phyloP scores from a whole-genome alignment of 1,140 invertebrate species.

The Parapsyche elsis region DNA sequence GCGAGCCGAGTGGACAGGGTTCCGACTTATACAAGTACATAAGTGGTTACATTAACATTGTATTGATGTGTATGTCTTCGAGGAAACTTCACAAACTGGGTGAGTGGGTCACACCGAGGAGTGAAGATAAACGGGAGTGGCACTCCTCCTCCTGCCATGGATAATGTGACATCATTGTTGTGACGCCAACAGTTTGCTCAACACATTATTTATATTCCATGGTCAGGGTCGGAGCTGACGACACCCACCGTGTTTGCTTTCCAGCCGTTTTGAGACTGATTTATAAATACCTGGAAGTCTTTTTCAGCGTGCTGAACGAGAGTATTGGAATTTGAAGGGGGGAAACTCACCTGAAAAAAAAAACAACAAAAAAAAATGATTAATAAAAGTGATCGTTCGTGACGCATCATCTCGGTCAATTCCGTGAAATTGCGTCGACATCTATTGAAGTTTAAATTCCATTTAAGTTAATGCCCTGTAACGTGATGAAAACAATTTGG shows the following conservation, averaged over 20 bases:
- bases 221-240: conserved; percentile 48
- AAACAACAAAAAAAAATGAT: not conserved
- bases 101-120: not conserved
- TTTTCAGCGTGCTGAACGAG: not conserved
- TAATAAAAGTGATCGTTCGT: not conserved
- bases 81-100: not conserved
- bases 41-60: not conserved
- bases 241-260: not conserved
- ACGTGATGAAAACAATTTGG: not conserved
- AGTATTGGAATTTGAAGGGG: not conserved
- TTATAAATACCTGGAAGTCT: not conserved
- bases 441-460: not conserved
- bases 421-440: not conserved
- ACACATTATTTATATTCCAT: conserved; percentile 52
- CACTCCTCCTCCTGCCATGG: not conserved
- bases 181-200: conserved; percentile 32
- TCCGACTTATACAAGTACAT: not conserved
- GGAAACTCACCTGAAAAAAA: conserved; percentile 11
- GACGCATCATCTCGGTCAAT: not conserved
- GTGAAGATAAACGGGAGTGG: not conserved
- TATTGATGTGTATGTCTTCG: too few relatives aligned
- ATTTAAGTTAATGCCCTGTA: not conserved
- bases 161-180: conserved; percentile 8
- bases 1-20: not conserved
- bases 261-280: not conserved